Conservation (phyloP, 2,888 invertebrate species). For the Metacarcinus magister region DNA sequence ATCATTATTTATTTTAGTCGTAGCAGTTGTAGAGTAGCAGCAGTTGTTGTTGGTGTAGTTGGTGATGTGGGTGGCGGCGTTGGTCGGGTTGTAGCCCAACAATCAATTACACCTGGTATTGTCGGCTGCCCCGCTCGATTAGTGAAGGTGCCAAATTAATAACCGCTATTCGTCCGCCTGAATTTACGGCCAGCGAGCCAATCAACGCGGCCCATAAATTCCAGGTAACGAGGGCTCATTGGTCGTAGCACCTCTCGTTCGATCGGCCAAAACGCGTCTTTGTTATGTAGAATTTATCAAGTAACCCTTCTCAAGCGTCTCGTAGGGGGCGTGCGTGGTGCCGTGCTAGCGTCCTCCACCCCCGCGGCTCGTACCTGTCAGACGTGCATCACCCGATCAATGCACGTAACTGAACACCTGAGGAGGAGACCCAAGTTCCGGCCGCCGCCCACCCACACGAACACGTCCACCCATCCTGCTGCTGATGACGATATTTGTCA, state of each 20-base stretch:
- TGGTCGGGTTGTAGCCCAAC: constrained; percentile 65
- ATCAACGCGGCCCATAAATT: constrained; percentile 78
- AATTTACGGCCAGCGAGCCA: constrained; percentile 75
- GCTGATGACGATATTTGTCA: constrained; percentile 78
- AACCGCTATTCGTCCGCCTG: constrained; percentile 76
- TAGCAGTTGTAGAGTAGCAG: background rate
- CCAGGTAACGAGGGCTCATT: constrained; percentile 78
- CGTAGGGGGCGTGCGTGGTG: background rate
- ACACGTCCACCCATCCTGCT: constrained; percentile 58
- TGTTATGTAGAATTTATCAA: constrained; percentile 59
- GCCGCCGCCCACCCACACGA: constrained; percentile 14
- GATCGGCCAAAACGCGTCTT: constrained; percentile 61
- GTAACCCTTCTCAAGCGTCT: background rate
- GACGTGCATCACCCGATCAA: background rate
- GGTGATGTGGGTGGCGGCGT: background rate
- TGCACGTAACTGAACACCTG: background rate
- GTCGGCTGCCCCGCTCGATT: constrained; percentile 76
- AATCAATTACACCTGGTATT: constrained; percentile 73
- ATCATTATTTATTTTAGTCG: background rate
- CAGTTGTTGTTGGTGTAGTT: background rate
- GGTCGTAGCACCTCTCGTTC: constrained; percentile 64
- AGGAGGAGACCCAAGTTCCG: background rate
- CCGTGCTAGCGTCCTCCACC: background rate
- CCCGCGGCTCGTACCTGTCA: background rate
- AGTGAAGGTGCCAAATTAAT: constrained; percentile 78